Evolutionary conservation across 2,113 vertebrate species (phyloP), one percentile per base, ranked within the genome.

Genomic region (Apodemus speciosus): DNA sequence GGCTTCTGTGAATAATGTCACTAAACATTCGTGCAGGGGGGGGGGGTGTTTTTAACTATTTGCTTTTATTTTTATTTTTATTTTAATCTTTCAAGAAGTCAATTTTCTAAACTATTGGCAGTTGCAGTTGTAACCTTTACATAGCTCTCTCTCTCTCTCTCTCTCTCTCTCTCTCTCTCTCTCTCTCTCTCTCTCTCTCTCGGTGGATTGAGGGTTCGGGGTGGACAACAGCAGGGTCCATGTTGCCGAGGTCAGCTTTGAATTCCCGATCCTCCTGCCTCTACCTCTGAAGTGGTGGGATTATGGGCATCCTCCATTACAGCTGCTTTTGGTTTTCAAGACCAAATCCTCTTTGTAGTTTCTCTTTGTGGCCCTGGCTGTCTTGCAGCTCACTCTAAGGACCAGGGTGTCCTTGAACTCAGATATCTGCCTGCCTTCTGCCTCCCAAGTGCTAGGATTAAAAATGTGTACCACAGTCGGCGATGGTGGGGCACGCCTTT

Each of bases 51-150:
- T 68, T 14, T 56, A 46, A 35, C 27, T 2, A 0, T 73, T 56
- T 68, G 25, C 49, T 91, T 68, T 88, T 79, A 9, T 88, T 88
- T 92, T 92, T 73, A 46, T 66, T n/a, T n/a, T n/a, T n/a, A n/a
- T n/a, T n/a, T 43, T 43, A 93, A 86, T 43, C 62, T 88, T 81
- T 87, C 87, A 20, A 95, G 58, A 68, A 91, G 35, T 77, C 43
- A 43, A 23, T 91, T 94, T 68, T 85, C 49, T 38, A 90, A 86
- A 66, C 73, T 9, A 27, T 60, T 15, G 13, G 6, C 75, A 85
- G 25, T 46, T 75, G 6, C 75, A 85, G 25, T 46, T 75, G 32
- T 90, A 64, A n/a, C n/a, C 56, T 89, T 96, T 84, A 90, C 18
- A 53, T 32, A 38, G n/a, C 80, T 83, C 6, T 13, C 0, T 25